Evolutionary conservation across 2,113 vertebrate genomes (phyloP), one percentile per base, ranked within the genome.

Genomic region (Cichladusa arquata): DNA sequence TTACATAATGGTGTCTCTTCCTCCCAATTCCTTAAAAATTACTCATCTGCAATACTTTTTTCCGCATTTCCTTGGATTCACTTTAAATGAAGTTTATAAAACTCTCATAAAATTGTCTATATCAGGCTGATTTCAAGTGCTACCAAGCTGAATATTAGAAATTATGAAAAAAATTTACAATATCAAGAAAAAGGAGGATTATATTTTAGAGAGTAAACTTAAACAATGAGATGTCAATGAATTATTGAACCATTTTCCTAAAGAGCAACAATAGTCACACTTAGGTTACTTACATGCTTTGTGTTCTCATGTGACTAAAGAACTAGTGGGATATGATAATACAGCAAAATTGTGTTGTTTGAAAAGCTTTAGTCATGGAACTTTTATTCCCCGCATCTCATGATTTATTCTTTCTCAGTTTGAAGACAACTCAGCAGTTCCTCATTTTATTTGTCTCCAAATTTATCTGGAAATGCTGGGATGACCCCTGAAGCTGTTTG

Each of bases 1-100:
- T 89, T 95, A 91, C 42, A 86, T 88, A 97, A 93, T 78, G 56
- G 71, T 90, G 45, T 69, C 38, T 92, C 57, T 88, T 94, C 77
- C 24, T 79, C 67, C 57, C 58, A 91, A 50, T 80, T 67, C 67
- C 62, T 92, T 83, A 85, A 73, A 96, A 93, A 62, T 58, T 86
- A 91, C 82, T 95, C 48, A 56, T 62, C 56, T 76, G 36, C 40
- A 88, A 78, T 65, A 80, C 11, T 31, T 78, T 54, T 53, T 44
- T 90, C 14, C 34, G 23, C 53, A 47, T 60, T 93, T 92, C 56
- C 48, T 67, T 78, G 20, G 23, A 86, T 86, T 92, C 34, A 16
- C 18, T 42, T 93, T 80, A 86, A 90, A 83, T 62, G 4, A 83
- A 94, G 36, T 76, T 93, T 71, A 71, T 60, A 80, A 93, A 90